These are phyloP conservation scores for Gymnocheta viridis DNA, from an alignment of 2,888 invertebrate genomes.

Conservation along the genomic window DNA sequence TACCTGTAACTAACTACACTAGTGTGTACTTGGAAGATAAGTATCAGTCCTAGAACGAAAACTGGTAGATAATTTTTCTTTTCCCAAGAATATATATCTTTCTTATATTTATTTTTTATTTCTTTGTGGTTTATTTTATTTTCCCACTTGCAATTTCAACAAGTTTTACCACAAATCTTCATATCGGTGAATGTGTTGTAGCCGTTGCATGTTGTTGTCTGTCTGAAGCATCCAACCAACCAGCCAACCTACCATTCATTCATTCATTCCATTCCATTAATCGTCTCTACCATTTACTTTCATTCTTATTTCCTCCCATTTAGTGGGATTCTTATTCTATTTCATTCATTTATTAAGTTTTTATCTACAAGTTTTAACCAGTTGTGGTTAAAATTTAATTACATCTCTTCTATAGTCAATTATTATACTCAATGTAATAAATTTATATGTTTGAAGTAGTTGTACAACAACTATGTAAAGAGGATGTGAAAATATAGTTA, in stretches of 20 bases:
- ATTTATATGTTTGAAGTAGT: slow-evolving; percentile 3
- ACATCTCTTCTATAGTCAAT: slow-evolving; percentile 59
- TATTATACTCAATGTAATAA: slow-evolving; percentile 48
- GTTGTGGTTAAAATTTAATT: slow-evolving; percentile 66
- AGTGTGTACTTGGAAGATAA: background rate
- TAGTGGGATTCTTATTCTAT: slow-evolving; percentile 14
- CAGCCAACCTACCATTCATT: slow-evolving; percentile 10
- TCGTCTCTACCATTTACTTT: slow-evolving; percentile 32
- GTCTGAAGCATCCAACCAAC: background rate
- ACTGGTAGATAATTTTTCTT: slow-evolving; percentile 4
- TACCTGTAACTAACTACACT: slow-evolving; percentile 27
- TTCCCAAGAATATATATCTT: slow-evolving; percentile 14
- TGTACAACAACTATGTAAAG: background rate
- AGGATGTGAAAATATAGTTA: slow-evolving; percentile 1
- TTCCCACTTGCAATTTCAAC: slow-evolving; percentile 59
- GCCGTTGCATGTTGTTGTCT: slow-evolving; percentile 1
- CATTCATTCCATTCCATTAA: slow-evolving; percentile 41
- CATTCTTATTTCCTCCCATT: slow-evolving; percentile 46
- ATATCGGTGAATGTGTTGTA: slow-evolving; percentile 34
- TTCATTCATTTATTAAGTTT: slow-evolving; percentile 33
- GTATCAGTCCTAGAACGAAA: background rate
- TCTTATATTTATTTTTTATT: background rate
- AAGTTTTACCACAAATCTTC: slow-evolving; percentile 63
- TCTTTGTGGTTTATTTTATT: slow-evolving; percentile 31
- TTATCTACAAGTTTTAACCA: slow-evolving; percentile 27